A percentile compares a stretch with the other conserved stretches of the same genome.
Evolutionary conservation across 1,140 invertebrate species (phyloP).

Genomic region (Magallana angulata): DNA sequence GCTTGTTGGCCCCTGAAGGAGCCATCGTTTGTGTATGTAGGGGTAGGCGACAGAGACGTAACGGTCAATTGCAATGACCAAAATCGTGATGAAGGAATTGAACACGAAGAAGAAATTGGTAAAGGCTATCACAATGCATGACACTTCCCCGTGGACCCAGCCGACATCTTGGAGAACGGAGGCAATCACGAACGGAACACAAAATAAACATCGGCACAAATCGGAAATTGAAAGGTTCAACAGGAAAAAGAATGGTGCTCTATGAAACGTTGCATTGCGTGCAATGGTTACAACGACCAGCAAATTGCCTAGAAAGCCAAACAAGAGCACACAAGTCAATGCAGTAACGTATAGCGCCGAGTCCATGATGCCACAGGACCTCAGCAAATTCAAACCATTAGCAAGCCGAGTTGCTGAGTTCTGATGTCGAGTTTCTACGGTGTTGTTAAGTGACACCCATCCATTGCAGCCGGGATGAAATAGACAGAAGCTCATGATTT

Average conservation of each 20-base stretch:
- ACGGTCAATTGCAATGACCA: constrained; percentile 73
- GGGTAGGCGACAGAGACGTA: constrained; percentile 70
- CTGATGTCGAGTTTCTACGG: not conserved
- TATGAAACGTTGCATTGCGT: constrained; percentile 69
- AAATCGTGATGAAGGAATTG: constrained; percentile 68
- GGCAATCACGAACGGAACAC: constrained; percentile 72
- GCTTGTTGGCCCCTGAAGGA: constrained; percentile 64
- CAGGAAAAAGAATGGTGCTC: constrained; percentile 75
- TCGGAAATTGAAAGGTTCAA: constrained; percentile 73
- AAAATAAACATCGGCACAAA: constrained; percentile 71
- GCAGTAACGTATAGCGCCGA: not conserved
- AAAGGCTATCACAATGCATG: constrained; percentile 74
- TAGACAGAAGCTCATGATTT: not conserved
- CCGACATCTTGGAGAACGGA: constrained; percentile 68
- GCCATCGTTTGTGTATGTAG: constrained; percentile 68
- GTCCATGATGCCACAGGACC: not conserved
- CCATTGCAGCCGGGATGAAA: not conserved
- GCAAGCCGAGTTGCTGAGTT: not conserved
- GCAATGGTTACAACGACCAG: constrained; percentile 69
- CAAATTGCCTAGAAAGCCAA: constrained; percentile 67
- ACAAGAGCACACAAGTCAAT: constrained; percentile 57
- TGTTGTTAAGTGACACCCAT: not conserved
- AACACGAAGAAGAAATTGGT: constrained; percentile 75
- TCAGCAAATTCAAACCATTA: not conserved
- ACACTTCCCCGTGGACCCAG: constrained; percentile 70